These are phyloP conservation scores for Notothenia rossii DNA, from an alignment of 2,113 vertebrate species.

Conservation along the genomic window DNA sequence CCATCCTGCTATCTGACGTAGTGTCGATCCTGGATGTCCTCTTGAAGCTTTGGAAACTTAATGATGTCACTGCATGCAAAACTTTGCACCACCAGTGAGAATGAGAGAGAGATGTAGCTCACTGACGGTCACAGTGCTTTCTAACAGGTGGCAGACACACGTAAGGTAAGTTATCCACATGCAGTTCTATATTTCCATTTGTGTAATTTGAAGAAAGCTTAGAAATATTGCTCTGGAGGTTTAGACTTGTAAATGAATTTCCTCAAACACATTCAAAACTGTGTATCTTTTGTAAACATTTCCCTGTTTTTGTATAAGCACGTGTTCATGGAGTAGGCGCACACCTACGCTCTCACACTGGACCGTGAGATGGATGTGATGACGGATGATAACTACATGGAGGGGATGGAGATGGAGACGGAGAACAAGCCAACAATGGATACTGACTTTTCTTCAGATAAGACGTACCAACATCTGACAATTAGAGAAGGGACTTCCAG, in stretches of 20 bases:
- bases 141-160: slow-evolving; percentile 9
- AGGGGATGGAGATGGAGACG: slow-evolving; percentile 29
- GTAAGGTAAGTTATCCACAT: slow-evolving; percentile 15
- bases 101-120: slow-evolving; percentile 16
- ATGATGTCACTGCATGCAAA: slow-evolving; percentile 81
- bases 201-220: background rate
- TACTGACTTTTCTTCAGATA: slow-evolving; percentile 38
- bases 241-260: slow-evolving; percentile 27
- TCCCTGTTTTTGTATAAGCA: slow-evolving; percentile 42
- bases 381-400: slow-evolving; percentile 20
- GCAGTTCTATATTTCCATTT: background rate
- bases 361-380: slow-evolving; percentile 38
- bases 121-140: slow-evolving; percentile 9
- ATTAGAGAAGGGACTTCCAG: slow-evolving; percentile 23
- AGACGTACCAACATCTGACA: slow-evolving; percentile 16
- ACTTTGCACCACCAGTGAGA: slow-evolving; percentile 22
- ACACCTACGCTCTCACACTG: background rate
- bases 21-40: slow-evolving; percentile 60
- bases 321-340: slow-evolving; percentile 40
- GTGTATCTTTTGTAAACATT: slow-evolving; percentile 44
- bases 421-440: slow-evolving; percentile 13
- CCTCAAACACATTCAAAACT: slow-evolving; percentile 43
- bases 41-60: slow-evolving; percentile 66
- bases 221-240: background rate
- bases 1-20: background rate